These are phyloP conservation scores for Acheta domesticus DNA, from an alignment of 2,888 invertebrate genomes.

Conservation along the genomic window DNA sequence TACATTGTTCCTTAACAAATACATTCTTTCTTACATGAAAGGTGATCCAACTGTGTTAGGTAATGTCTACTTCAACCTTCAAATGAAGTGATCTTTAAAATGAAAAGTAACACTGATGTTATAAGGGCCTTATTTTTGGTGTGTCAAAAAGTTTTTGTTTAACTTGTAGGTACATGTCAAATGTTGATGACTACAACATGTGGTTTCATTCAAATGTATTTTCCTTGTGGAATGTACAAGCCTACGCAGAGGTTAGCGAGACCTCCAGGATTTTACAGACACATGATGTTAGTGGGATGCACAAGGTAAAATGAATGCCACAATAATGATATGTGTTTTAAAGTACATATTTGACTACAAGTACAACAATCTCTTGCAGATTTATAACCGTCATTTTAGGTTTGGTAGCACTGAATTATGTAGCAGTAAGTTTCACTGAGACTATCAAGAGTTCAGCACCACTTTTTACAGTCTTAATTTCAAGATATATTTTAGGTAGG, in stretches of 20 bases:
- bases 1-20: conserved; percentile 73
- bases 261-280: conserved; percentile 67
- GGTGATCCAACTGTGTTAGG: conserved; percentile 72
- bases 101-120: background rate
- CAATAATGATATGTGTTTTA: background rate
- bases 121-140: background rate
- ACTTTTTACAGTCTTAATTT: conserved; percentile 72
- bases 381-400: conserved; percentile 72
- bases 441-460: conserved; percentile 79
- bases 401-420: conserved; percentile 69
- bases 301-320: conserved; percentile 53
- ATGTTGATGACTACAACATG: conserved; percentile 70
- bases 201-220: conserved; percentile 71
- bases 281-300: conserved; percentile 70
- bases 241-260: conserved; percentile 55
- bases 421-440: conserved; percentile 77
- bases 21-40: conserved; percentile 66
- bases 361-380: conserved; percentile 47
- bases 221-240: conserved; percentile 70
- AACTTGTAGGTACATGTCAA: conserved; percentile 64
- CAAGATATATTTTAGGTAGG: conserved; percentile 60
- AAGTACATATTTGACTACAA: background rate
- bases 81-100: no score
- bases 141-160: background rate
- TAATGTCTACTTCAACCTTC: conserved; percentile 44